These are phyloP conservation scores for Doryteuthis pealeii DNA, from an alignment of 1,140 invertebrate genomes.

Conservation along the genomic window DNA sequence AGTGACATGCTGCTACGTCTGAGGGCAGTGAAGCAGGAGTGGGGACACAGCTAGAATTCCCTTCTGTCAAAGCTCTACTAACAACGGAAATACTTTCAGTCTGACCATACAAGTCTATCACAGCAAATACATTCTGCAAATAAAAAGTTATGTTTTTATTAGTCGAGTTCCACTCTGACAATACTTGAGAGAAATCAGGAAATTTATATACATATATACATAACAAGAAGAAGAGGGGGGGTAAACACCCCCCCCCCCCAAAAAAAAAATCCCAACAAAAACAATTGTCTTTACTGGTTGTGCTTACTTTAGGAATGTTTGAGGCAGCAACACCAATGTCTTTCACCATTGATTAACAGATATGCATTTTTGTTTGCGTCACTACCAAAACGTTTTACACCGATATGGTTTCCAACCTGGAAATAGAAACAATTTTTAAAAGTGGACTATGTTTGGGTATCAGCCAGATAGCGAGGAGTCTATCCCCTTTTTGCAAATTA, in stretches of 20 bases:
- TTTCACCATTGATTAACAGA: slow-evolving; percentile 78
- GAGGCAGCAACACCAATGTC: slow-evolving; percentile 79
- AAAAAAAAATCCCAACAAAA: no score
- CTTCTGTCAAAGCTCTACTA: slow-evolving; percentile 52
- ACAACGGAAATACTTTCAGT: slow-evolving; percentile 70
- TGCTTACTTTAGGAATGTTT: slow-evolving; percentile 72
- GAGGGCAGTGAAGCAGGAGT: slow-evolving; percentile 30
- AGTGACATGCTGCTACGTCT: slow-evolving; percentile 7
- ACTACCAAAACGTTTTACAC: slow-evolving; percentile 60
- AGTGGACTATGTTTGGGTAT: no score
- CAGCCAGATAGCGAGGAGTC: no score
- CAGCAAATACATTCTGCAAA: slow-evolving; percentile 71
- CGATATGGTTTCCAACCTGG: slow-evolving; percentile 69
- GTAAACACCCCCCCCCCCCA: no score
- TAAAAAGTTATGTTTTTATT: no score
- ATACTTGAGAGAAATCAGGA: no score
- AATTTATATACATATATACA: no score
- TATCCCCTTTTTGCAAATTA: no score
- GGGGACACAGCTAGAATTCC: slow-evolving; percentile 30
- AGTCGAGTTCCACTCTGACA: no score
- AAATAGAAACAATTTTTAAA: no score
- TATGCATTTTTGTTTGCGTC: slow-evolving; percentile 64
- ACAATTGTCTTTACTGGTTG: no score
- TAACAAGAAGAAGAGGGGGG: no score
- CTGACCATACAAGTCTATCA: slow-evolving; percentile 75